phyloP scores from a whole-genome alignment of 1,140 invertebrate species.

The Drosophila punjabiensis region DNA sequence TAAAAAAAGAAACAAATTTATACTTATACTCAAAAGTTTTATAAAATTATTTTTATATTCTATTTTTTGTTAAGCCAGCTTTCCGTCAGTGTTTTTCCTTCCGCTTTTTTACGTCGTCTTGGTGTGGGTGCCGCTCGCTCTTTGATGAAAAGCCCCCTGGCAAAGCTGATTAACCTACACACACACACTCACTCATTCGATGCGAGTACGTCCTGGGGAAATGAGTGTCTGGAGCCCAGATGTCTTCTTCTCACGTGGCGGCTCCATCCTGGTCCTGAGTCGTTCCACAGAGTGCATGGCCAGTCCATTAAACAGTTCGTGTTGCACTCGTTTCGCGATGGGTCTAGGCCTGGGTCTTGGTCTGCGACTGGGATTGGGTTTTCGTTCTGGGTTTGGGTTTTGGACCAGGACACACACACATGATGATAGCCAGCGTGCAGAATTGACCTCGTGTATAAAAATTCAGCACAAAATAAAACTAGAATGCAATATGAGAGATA shows the following conservation, averaged over 20 bases:
- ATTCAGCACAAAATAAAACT: slow-evolving; percentile 25
- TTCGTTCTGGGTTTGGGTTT: slow-evolving; percentile 17
- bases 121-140: slow-evolving; percentile 64
- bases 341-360: slow-evolving; percentile 17
- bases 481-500: neutral
- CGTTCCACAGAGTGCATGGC: slow-evolving; percentile 56
- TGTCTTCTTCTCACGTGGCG: slow-evolving; percentile 78
- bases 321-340: slow-evolving; percentile 76
- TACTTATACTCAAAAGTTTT: no score
- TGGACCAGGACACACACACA: slow-evolving; percentile 60
- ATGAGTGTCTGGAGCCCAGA: slow-evolving; percentile 53
- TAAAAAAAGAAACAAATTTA: no score
- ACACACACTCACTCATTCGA: slow-evolving; percentile 34
- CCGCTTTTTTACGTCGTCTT: neutral
- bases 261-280: slow-evolving; percentile 33
- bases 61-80: neutral
- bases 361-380: slow-evolving; percentile 7
- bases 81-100: neutral
- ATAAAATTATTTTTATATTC: no score
- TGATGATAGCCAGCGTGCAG: slow-evolving; percentile 60
- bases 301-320: slow-evolving; percentile 80
- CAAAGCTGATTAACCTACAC: slow-evolving; percentile 76
- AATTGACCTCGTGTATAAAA: slow-evolving; percentile 63
- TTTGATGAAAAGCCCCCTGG: slow-evolving; percentile 77
- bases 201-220: slow-evolving; percentile 25